Evolutionary conservation across 2,113 vertebrate genomes (phyloP).

Genomic region (Gasterosteus aculeatus): DNA sequence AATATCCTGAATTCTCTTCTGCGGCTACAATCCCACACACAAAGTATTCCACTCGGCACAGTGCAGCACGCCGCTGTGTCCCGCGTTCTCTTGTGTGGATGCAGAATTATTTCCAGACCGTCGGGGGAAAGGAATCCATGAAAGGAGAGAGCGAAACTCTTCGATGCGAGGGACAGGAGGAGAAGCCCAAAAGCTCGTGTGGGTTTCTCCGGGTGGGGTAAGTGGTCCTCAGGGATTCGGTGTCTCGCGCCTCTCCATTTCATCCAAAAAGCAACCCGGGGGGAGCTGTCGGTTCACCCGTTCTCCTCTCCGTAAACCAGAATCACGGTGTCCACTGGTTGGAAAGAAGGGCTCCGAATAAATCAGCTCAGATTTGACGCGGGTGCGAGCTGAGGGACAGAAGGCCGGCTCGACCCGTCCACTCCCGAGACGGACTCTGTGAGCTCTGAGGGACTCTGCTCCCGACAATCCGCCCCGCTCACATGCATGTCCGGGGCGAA

Average conservation of each 20-base stretch:
- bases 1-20: conserved; percentile 17
- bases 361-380: conserved; percentile 41
- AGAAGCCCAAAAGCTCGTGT: conserved; percentile 25
- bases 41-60: background rate
- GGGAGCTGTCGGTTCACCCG: too few species aligned
- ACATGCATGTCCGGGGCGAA: conserved; percentile 61
- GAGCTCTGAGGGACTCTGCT: conserved; percentile 61
- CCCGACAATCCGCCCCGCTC: conserved; percentile 60
- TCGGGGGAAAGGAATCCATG: background rate
- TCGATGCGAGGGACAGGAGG: conserved; percentile 27
- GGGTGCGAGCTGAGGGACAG: conserved; percentile 26
- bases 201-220: conserved; percentile 55
- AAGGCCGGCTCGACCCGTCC: conserved; percentile 51
- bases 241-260: conserved; percentile 62
- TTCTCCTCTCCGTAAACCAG: background rate
- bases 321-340: background rate
- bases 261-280: conserved; percentile 51
- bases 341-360: conserved; percentile 20
- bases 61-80: conserved; percentile 13
- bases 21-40: conserved; percentile 3
- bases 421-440: conserved; percentile 46
- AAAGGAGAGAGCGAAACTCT: conserved; percentile 17
- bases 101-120: conserved; percentile 13
- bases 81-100: background rate
- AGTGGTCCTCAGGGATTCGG: conserved; percentile 52